These are phyloP conservation scores for Zaprionus capensis DNA, from an alignment of 1,140 invertebrate genomes.

Conservation along the genomic window DNA sequence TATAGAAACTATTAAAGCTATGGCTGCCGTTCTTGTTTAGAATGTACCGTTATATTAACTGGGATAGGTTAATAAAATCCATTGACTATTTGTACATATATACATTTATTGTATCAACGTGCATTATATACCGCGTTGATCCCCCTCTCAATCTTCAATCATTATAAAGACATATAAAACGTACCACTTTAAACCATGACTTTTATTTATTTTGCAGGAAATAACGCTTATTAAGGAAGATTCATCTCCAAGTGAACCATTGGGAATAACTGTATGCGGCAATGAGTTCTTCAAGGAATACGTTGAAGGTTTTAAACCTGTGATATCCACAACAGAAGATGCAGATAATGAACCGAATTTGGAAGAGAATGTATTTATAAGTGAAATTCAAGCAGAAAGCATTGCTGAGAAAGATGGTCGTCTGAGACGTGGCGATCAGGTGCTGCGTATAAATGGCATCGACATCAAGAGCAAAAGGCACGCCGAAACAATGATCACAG, in stretches of 20 bases:
- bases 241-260: conserved; percentile 85
- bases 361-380: conserved; percentile 88
- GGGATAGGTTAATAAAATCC: too few species aligned
- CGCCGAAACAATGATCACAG: conserved; percentile 84
- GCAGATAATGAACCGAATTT: conserved; percentile 82
- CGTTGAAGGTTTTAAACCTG: conserved; percentile 58
- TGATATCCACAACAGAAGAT: conserved; percentile 62
- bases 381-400: conserved; percentile 89
- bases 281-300: conserved; percentile 85
- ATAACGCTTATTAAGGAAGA: conserved; percentile 86
- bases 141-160: too few species aligned
- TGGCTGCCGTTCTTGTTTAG: too few species aligned
- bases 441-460: conserved; percentile 87
- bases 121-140: too few species aligned
- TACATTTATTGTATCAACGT: too few species aligned
- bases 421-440: conserved; percentile 90
- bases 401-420: conserved; percentile 89
- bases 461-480: conserved; percentile 86
- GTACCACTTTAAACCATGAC: background rate
- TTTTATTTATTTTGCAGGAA: conserved; percentile 86
- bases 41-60: too few species aligned
- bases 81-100: too few species aligned
- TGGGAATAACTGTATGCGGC: conserved; percentile 90
- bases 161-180: too few species aligned
- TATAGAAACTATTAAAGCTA: too few species aligned